Percentiles rank a stretch among this genome's conserved stretches.
Evolutionary conservation across 2,113 vertebrate species (phyloP).

Genomic region (Microtus ochrogaster): DNA sequence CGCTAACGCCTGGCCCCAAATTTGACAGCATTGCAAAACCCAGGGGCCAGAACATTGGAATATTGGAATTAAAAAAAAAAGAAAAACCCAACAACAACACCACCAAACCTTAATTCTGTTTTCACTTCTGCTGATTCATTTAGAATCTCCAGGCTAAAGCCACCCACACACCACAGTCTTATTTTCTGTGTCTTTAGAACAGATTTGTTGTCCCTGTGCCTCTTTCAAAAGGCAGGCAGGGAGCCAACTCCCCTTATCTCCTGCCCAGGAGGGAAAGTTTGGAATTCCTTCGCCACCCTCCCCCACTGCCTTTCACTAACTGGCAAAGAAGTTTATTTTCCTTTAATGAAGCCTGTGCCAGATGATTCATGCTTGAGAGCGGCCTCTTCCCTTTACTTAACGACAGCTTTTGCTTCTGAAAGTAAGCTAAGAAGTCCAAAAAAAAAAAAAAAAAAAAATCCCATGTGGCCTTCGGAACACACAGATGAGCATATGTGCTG

Average conservation of each 20-base stretch:
- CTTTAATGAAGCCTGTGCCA: conserved; percentile 73
- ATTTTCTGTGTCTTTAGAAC: conserved; percentile 22
- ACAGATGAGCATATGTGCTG: conserved; percentile 30
- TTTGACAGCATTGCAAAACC: not conserved
- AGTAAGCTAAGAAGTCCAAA: conserved; percentile 50
- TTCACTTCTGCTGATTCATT: conserved; percentile 12
- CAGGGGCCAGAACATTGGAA: not conserved
- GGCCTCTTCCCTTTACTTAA: conserved; percentile 62
- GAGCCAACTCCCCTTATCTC: conserved; percentile 9
- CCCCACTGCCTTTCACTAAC: conserved; percentile 45
- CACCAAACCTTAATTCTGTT: not conserved
- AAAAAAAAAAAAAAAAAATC: not conserved
- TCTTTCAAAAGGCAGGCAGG: not conserved
- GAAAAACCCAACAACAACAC: not conserved
- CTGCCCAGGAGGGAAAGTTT: conserved; percentile 11
- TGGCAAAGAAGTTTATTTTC: conserved; percentile 68
- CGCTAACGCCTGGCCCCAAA: not conserved
- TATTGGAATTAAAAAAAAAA: not conserved
- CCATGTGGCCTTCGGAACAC: conserved; percentile 38
- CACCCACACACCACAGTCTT: not conserved
- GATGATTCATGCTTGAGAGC: conserved; percentile 71
- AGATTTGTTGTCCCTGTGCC: conserved; percentile 7
- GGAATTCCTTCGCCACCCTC: not conserved
- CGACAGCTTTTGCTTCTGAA: conserved; percentile 58
- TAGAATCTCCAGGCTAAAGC: conserved; percentile 18